Conservation (phyloP, 23 tunicate genomes). For the Styela clava region DNA sequence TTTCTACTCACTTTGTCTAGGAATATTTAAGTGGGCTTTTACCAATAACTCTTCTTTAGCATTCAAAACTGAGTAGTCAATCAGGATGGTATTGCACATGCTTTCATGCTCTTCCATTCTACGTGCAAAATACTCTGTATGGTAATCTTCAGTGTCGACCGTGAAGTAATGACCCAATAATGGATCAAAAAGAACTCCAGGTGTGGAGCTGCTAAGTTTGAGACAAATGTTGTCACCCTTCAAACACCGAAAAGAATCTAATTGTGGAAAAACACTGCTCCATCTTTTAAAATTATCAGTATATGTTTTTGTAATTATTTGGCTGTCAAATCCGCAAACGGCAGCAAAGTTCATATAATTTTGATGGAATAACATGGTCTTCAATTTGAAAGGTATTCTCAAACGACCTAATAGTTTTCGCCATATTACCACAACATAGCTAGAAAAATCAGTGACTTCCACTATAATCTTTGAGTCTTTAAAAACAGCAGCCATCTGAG, state of each 20-base stretch:
- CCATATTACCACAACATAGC: background rate
- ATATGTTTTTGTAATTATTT: too few species aligned
- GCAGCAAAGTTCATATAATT: background rate
- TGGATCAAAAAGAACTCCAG: background rate
- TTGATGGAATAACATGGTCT: background rate
- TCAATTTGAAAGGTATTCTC: background rate
- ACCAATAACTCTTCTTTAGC: too few species aligned
- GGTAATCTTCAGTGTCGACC: background rate
- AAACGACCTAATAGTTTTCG: background rate
- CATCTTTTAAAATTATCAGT: background rate
- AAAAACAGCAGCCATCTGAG: background rate
- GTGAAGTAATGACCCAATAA: background rate
- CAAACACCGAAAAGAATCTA: background rate
- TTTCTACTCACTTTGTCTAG: too few species aligned
- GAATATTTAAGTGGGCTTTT: too few species aligned
- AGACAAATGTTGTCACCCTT: background rate
- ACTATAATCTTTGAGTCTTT: background rate
- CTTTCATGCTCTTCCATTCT: too few species aligned
- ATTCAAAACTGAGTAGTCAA: too few species aligned
- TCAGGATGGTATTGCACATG: too few species aligned
- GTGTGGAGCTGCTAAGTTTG: background rate
- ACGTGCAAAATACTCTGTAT: background rate
- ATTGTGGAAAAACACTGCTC: background rate
- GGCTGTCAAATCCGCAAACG: background rate
- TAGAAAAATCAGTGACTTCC: background rate